phyloP scores from a whole-genome alignment of 2,888 invertebrate species.

The Gastrophysa polygoni region DNA sequence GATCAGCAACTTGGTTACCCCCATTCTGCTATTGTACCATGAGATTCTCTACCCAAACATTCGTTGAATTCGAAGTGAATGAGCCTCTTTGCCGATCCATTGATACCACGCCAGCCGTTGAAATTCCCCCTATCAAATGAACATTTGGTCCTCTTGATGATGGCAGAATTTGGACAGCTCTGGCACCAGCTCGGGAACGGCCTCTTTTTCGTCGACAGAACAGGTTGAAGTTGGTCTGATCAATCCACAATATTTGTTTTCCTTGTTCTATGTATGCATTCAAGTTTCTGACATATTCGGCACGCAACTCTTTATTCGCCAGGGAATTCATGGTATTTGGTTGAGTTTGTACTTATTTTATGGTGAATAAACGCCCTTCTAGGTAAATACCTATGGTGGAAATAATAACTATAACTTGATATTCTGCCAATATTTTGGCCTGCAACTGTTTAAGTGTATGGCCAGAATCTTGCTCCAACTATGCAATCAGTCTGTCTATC shows the following conservation, averaged over 20 bases:
- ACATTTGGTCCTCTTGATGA: conserved; percentile 29
- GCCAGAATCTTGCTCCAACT: not conserved
- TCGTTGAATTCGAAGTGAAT: conserved; percentile 24
- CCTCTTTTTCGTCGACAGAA: conserved; percentile 29
- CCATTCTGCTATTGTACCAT: conserved; percentile 22
- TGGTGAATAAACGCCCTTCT: too few relatives aligned
- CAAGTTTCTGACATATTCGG: conserved; percentile 20
- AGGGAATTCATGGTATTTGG: not conserved
- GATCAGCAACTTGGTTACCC: conserved; percentile 22
- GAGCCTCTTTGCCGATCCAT: conserved; percentile 31
- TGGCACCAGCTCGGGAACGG: conserved; percentile 18
- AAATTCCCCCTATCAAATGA: conserved; percentile 29
- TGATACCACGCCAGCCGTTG: conserved; percentile 25
- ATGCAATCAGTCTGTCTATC: too few relatives aligned
- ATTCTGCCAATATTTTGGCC: conserved; percentile 9
- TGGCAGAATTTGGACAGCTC: conserved; percentile 30
- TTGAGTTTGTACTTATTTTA: too few relatives aligned
- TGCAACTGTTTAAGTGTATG: conserved; percentile 2
- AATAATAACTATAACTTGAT: not conserved
- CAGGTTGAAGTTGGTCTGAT: conserved; percentile 29
- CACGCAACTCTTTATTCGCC: too few relatives aligned
- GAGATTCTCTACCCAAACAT: conserved; percentile 17
- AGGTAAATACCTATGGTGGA: too few relatives aligned
- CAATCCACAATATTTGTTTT: conserved; percentile 28
- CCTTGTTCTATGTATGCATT: conserved; percentile 21